These are phyloP conservation scores for Agrotis clavis DNA, from an alignment of 2,888 invertebrate genomes.

Conservation along the genomic window DNA sequence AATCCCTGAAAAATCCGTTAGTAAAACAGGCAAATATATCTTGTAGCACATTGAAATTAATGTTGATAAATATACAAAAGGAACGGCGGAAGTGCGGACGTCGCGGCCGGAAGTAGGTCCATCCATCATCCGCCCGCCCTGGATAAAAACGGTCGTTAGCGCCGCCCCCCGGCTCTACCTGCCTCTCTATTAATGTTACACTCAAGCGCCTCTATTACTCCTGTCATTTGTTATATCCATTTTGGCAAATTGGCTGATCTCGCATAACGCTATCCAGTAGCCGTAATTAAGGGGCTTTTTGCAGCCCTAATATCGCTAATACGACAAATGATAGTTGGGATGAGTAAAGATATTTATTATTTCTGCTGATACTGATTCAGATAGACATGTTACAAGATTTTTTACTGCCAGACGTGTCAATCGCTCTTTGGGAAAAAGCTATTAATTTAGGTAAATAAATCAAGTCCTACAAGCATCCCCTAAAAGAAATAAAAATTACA, in stretches of 20 bases:
- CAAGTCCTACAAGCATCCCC: slow-evolving; percentile 11
- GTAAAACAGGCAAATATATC: slow-evolving; percentile 77
- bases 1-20: slow-evolving; percentile 58
- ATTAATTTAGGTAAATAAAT: slow-evolving; percentile 17
- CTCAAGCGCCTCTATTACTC: slow-evolving; percentile 90
- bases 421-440: neutral
- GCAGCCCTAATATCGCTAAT: slow-evolving; percentile 62
- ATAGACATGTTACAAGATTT: neutral
- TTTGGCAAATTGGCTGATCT: slow-evolving; percentile 90
- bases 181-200: slow-evolving; percentile 90
- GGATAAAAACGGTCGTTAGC: slow-evolving; percentile 91
- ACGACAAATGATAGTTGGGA: slow-evolving; percentile 58
- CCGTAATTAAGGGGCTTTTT: slow-evolving; percentile 76
- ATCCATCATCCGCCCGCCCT: slow-evolving; percentile 90
- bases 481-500: slow-evolving; percentile 47
- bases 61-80: slow-evolving; percentile 89
- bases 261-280: slow-evolving; percentile 69
- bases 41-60: slow-evolving; percentile 86
- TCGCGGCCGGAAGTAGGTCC: slow-evolving; percentile 87
- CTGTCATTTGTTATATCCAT: slow-evolving; percentile 91
- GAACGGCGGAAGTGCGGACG: slow-evolving; percentile 84
- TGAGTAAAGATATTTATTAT: slow-evolving; percentile 49
- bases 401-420: neutral
- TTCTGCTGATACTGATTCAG: slow-evolving; percentile 15
- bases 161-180: slow-evolving; percentile 79